A percentile compares a stretch with the other conserved stretches of the same genome.
Conservation (phyloP, 2,888 invertebrate genomes). For the Acrobasis consociella region DNA sequence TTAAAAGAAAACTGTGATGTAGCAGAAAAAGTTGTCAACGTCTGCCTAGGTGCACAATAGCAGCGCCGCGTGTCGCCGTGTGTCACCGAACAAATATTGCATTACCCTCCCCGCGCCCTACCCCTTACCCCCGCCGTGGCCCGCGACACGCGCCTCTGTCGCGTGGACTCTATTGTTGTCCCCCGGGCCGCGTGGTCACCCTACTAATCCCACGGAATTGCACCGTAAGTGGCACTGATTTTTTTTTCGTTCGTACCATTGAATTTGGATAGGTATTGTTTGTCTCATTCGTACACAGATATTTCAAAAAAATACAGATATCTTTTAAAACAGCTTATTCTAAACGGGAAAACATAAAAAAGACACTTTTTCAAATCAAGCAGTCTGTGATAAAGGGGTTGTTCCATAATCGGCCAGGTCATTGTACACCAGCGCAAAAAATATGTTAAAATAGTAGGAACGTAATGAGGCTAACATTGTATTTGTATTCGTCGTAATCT, state of each 20-base stretch:
- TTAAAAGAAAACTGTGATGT: constrained; percentile 3
- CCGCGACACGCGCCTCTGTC: constrained; percentile 47
- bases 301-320: background rate
- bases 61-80: constrained; percentile 73
- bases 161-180: constrained; percentile 58
- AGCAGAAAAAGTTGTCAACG: constrained; percentile 47
- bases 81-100: constrained; percentile 79
- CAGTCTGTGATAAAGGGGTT: too few relatives aligned
- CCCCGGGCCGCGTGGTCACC: constrained; percentile 61
- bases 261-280: constrained; percentile 22
- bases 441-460: too few relatives aligned
- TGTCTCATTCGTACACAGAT: background rate
- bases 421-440: too few relatives aligned
- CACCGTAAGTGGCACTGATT: constrained; percentile 58
- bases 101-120: constrained; percentile 50
- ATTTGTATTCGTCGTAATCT: too few relatives aligned
- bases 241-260: constrained; percentile 43
- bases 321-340: too few relatives aligned
- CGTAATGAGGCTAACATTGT: too few relatives aligned
- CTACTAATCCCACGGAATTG: constrained; percentile 68
- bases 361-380: too few relatives aligned
- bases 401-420: too few relatives aligned
- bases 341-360: too few relatives aligned
- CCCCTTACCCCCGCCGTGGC: constrained; percentile 32
- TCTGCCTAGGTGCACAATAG: constrained; percentile 70